phyloP scores from a whole-genome alignment of 2,113 vertebrate species.

The Pachyramphus minor region DNA sequence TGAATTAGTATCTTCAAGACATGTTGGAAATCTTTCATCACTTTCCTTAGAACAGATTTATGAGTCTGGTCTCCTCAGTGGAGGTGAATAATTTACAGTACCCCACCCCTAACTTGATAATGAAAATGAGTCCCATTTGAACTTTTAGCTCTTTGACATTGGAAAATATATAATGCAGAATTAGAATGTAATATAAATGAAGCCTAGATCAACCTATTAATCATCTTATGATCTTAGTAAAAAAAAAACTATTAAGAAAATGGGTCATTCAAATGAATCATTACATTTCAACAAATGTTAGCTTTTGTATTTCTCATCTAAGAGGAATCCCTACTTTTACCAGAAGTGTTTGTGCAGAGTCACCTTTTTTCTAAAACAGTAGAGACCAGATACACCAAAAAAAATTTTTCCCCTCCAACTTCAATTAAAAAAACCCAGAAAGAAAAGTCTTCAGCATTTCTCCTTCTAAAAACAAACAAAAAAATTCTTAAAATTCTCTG shows the following conservation, averaged over 20 bases:
- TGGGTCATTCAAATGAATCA: slow-evolving; percentile 46
- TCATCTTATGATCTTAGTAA: slow-evolving; percentile 17
- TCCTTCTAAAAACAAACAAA: neutral
- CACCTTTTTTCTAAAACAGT: neutral
- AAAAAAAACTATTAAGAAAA: slow-evolving; percentile 38
- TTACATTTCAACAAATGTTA: slow-evolving; percentile 59
- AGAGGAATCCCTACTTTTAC: neutral
- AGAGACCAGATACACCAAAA: neutral
- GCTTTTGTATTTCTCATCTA: neutral
- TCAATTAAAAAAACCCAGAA: neutral
- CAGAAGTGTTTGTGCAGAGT: neutral
- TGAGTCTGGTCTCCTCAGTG: slow-evolving; percentile 16
- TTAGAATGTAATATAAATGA: slow-evolving; percentile 26
- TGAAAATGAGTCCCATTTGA: slow-evolving; percentile 47
- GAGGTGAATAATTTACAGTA: slow-evolving; percentile 46
- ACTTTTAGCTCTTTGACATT: slow-evolving; percentile 20
- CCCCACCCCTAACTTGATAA: slow-evolving; percentile 37
- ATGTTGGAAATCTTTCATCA: neutral
- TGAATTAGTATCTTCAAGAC: neutral
- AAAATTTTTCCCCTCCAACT: neutral
- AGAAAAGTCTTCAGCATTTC: neutral
- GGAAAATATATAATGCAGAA: slow-evolving; percentile 31
- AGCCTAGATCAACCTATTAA: slow-evolving; percentile 42
- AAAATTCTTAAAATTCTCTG: neutral
- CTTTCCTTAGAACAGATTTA: slow-evolving; percentile 21